Percentiles rank a stretch among this genome's conserved stretches.
phyloP scores from a whole-genome alignment of 2,888 invertebrate genomes.

The Thymelicus acteon region DNA sequence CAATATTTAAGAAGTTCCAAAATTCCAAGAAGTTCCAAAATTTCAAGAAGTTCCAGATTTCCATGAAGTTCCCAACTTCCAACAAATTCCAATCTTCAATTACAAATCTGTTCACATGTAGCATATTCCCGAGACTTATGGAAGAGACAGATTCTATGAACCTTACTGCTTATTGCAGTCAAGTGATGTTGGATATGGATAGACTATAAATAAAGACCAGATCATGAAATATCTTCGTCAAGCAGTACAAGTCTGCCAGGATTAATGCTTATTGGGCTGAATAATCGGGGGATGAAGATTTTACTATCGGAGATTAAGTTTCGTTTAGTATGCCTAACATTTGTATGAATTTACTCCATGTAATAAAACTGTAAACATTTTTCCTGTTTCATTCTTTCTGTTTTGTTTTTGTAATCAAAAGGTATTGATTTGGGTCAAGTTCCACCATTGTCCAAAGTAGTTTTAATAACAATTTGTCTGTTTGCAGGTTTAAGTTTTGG shows the following conservation, averaged over 20 bases:
- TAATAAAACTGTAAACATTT: slow-evolving; percentile 16
- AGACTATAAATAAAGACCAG: not conserved
- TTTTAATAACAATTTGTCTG: slow-evolving; percentile 46
- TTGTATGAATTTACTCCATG: slow-evolving; percentile 5
- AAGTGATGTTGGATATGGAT: too few relatives aligned
- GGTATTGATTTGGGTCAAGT: slow-evolving; percentile 75
- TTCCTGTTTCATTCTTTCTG: not conserved
- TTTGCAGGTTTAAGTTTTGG: slow-evolving; percentile 51
- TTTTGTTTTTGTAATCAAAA: slow-evolving; percentile 43
- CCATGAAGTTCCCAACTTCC: too few relatives aligned
- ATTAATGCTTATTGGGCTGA: not conserved
- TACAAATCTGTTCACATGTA: too few relatives aligned
- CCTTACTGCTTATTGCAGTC: too few relatives aligned
- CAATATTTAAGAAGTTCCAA: too few relatives aligned
- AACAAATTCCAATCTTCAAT: too few relatives aligned
- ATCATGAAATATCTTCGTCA: not conserved
- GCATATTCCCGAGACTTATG: too few relatives aligned
- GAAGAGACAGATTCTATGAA: too few relatives aligned
- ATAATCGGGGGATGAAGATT: not conserved
- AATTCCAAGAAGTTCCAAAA: too few relatives aligned
- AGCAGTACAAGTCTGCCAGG: not conserved
- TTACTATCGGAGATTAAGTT: not conserved
- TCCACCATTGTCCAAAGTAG: slow-evolving; percentile 60
- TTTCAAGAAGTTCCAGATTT: too few relatives aligned
- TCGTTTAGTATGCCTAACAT: not conserved